A percentile compares a stretch with the other conserved stretches of the same genome.
Evolutionary conservation across 1,140 invertebrate species (phyloP).

Genomic region (Contarinia nasturtii): DNA sequence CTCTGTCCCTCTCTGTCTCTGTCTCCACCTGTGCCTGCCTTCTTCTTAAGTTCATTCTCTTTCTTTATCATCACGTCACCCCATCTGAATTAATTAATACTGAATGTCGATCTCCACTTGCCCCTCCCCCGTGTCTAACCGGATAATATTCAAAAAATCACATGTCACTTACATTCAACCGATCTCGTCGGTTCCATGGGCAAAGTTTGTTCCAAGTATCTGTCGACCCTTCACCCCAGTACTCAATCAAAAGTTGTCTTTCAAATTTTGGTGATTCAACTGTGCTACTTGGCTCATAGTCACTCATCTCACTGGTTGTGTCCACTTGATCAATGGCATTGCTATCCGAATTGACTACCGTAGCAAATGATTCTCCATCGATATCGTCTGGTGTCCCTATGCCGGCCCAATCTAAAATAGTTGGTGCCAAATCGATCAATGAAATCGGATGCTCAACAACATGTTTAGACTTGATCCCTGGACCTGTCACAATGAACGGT

Average conservation of each 20-base stretch:
- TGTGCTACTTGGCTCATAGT: too few species aligned
- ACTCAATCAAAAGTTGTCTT: constrained; percentile 50
- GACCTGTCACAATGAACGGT: constrained; percentile 62
- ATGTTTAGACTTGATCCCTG: constrained; percentile 31
- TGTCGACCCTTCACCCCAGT: constrained; percentile 49
- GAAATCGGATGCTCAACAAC: constrained; percentile 35
- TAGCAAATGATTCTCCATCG: constrained; percentile 25
- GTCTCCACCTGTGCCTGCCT: too few species aligned
- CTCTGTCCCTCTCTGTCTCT: too few species aligned
- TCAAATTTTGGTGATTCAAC: constrained; percentile 10
- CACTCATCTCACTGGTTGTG: constrained; percentile 5
- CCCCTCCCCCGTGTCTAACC: too few species aligned
- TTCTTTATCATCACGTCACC: too few species aligned
- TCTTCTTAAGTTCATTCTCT: too few species aligned
- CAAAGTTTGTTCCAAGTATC: constrained; percentile 30
- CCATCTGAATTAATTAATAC: too few species aligned
- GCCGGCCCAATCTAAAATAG: constrained; percentile 50
- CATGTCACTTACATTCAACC: constrained; percentile 38
- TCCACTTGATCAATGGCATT: constrained; percentile 8
- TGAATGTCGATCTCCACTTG: too few species aligned
- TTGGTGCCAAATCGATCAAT: constrained; percentile 65
- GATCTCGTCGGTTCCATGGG: constrained; percentile 29
- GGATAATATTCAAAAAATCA: too few species aligned
- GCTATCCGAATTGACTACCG: constrained; percentile 9
- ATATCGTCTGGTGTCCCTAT: constrained; percentile 28